A percentile compares a stretch with the other conserved stretches of the same genome.
Evolutionary conservation across 2,888 invertebrate species (phyloP).

Genomic region (Resseliella maxima): DNA sequence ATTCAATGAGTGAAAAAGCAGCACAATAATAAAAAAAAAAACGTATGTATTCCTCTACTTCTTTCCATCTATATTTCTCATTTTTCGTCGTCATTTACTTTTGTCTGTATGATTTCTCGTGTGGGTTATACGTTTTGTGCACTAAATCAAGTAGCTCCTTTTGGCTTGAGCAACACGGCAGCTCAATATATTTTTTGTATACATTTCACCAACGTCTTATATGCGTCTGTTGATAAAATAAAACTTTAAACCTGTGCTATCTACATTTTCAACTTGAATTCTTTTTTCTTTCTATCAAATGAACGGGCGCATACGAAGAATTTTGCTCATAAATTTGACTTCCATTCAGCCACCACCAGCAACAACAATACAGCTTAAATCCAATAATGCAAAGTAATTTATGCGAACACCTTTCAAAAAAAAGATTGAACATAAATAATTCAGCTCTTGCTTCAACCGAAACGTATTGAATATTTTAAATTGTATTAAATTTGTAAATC

Average conservation of each 20-base stretch:
- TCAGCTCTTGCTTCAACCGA: neutral
- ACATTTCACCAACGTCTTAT: slow-evolving; percentile 7
- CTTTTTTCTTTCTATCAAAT: neutral
- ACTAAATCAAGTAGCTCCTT: slow-evolving; percentile 42
- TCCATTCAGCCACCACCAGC: neutral
- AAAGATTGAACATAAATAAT: slow-evolving; percentile 50
- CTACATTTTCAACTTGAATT: neutral
- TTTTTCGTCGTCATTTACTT: neutral
- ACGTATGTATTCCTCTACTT: neutral
- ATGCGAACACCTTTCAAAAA: slow-evolving; percentile 47
- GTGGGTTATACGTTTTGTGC: slow-evolving; percentile 7
- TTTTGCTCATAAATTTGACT: slow-evolving; percentile 39
- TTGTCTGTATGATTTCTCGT: neutral
- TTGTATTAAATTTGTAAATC: slow-evolving; percentile 45
- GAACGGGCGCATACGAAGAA: neutral
- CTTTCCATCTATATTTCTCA: neutral
- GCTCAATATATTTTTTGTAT: slow-evolving; percentile 18
- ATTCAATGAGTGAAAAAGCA: neutral
- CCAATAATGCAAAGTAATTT: slow-evolving; percentile 46
- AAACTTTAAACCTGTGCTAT: slow-evolving; percentile 48
- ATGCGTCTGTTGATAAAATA: neutral
- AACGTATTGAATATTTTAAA: slow-evolving; percentile 30
- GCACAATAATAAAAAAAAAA: neutral
- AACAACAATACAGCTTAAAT: slow-evolving; percentile 3
- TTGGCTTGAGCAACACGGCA: neutral